Base-by-base conservation (phyloP, 1,140 invertebrate genomes). In the Saxidomus purpurata region DNA sequence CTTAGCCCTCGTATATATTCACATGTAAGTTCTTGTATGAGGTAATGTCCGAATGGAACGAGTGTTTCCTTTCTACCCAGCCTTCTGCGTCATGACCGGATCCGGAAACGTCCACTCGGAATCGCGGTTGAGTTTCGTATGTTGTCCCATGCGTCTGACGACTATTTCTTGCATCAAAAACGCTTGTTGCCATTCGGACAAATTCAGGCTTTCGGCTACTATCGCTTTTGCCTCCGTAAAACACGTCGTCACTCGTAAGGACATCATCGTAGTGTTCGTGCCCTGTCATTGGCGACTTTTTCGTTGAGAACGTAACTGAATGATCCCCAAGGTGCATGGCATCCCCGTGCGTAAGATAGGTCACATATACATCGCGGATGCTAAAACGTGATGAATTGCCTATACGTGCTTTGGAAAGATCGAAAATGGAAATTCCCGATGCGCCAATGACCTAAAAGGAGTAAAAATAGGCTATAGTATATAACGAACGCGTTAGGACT, bases 191-290 rank as follows among this genome's bases (percentile, higher is more conserved):
- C 28, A 89, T 90, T 59, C 91, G 76, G 19, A 89, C 55, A 71
- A 92, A 92, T 74, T 92, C 91, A 0, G 87, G 59, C 63, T 92
- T 92, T 8, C 69, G 52, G 40, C 9, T 52, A 8, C 67, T 67
- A 4, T 83, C 67, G 11, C 17, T 36, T 34, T 59, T 38, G 11
- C 55, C 47, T 52, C 91, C 91, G 67, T 87, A 92, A 74, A 94
- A 92, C 40, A 94, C 93, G 84, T 94, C 93, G 52, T 80, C 49
- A 8, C 91, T 92, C 9, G 87, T 89, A 3, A 90, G 61, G 6
- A 92, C 93, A 19, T 81, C 77, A 38, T 83, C 69, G 80, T 92
- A 94, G 47, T 91, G 77, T 67, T 94, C 93, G 61, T 93, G 87
- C 25, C 93, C 93, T 28, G 19, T 31, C 55, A 94, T 82, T 25